Percentiles rank a stretch among this genome's conserved stretches.
These are phyloP conservation scores for Lydus trimaculatus DNA, from an alignment of 2,888 invertebrate species.

Conservation along the genomic window DNA sequence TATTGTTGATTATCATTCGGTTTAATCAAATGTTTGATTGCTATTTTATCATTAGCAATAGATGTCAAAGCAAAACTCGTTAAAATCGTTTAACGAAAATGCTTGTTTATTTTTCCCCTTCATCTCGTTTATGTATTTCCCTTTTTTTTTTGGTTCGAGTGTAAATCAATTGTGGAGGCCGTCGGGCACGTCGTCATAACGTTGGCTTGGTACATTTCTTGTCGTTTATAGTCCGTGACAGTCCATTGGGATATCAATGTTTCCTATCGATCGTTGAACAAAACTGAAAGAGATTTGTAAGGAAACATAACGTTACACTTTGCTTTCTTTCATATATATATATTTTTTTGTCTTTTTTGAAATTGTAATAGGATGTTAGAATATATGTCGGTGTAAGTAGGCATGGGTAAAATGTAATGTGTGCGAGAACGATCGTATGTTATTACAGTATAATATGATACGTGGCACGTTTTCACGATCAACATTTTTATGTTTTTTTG, in stretches of 20 bases:
- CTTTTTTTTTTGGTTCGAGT: not conserved
- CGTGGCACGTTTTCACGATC: constrained; percentile 43
- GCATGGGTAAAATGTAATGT: constrained; percentile 22
- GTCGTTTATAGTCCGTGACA: constrained; percentile 12
- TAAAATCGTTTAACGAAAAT: not conserved
- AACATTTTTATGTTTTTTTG: constrained; percentile 46
- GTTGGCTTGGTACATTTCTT: constrained; percentile 8
- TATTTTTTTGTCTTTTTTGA: not conserved
- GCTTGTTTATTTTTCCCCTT: not conserved
- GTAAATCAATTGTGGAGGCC: constrained; percentile 5
- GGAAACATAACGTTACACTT: constrained; percentile 21
- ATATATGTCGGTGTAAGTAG: constrained; percentile 12
- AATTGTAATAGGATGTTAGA: not conserved
- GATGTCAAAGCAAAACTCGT: not conserved
- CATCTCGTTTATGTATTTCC: not conserved
- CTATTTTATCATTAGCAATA: not conserved
- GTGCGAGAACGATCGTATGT: constrained; percentile 37
- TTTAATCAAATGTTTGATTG: not conserved
- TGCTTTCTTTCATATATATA: not conserved
- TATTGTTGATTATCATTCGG: not conserved
- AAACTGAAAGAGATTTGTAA: constrained; percentile 19
- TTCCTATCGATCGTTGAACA: constrained; percentile 8
- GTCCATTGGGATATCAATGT: constrained; percentile 15
- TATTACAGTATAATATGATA: constrained; percentile 8
- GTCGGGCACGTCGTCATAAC: constrained; percentile 3